phyloP scores from a whole-genome alignment of 2,113 vertebrate species.

The Corythaeola cristata region DNA sequence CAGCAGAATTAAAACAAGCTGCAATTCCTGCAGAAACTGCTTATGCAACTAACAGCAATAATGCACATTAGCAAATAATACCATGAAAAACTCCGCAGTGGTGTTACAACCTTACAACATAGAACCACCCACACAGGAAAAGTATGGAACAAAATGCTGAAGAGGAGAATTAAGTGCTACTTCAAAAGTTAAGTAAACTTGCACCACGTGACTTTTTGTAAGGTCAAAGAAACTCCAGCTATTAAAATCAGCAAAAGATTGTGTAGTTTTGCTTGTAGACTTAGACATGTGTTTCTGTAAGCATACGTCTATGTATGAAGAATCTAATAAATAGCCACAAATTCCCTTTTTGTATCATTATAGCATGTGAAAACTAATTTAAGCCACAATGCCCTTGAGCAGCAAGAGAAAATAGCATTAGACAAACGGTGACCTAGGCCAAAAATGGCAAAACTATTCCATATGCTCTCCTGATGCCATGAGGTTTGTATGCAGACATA shows the following conservation, averaged over 20 bases:
- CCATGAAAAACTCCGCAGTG: background rate
- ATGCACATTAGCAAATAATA: background rate
- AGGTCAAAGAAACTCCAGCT: background rate
- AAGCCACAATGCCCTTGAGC: slow-evolving; percentile 64
- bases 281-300: background rate
- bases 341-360: background rate
- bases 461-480: slow-evolving; percentile 60
- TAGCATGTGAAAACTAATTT: slow-evolving; percentile 60
- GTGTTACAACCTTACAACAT: background rate
- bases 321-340: background rate
- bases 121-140: background rate
- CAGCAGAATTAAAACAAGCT: slow-evolving; percentile 57
- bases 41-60: slow-evolving; percentile 79
- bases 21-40: slow-evolving; percentile 74
- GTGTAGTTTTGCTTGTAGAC: background rate
- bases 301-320: background rate
- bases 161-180: background rate
- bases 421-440: slow-evolving; percentile 70
- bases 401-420: slow-evolving; percentile 71
- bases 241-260: background rate
- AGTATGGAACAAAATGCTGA: background rate
- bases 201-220: background rate
- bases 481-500: slow-evolving; percentile 73
- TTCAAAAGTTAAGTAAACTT: background rate
- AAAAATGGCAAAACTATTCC: slow-evolving; percentile 86